phyloP scores from a whole-genome alignment of 2,888 invertebrate species.

The Ceraclea dissimilis region DNA sequence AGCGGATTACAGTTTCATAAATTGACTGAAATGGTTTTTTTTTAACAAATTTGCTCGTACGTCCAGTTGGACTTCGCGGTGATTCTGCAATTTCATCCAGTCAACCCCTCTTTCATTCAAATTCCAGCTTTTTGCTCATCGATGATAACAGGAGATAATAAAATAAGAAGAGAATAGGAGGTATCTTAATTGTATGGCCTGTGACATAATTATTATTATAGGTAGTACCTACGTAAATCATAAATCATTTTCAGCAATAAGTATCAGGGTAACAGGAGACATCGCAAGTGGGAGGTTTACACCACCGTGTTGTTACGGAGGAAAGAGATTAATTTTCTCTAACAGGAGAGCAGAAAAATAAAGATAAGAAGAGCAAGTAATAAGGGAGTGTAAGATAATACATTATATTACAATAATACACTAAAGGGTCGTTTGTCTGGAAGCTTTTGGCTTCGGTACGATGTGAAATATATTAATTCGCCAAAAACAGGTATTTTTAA shows the following conservation, averaged over 20 bases:
- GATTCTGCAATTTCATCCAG: too few relatives aligned
- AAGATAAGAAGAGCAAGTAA: constrained; percentile 19
- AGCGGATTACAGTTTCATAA: neutral
- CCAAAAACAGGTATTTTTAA: too few relatives aligned
- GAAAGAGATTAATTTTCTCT: constrained; percentile 20
- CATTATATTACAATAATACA: neutral
- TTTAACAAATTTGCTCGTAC: too few relatives aligned
- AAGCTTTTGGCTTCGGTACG: too few relatives aligned
- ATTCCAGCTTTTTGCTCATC: too few relatives aligned
- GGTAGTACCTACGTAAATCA: constrained; percentile 16
- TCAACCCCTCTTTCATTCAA: too few relatives aligned
- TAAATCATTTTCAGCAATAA: constrained; percentile 23
- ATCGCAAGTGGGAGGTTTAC: too few relatives aligned
- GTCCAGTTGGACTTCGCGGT: too few relatives aligned
- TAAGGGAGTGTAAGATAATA: neutral
- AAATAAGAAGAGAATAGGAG: neutral
- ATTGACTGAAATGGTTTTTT: too few relatives aligned
- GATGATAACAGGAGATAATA: neutral
- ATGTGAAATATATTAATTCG: too few relatives aligned
- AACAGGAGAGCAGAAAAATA: constrained; percentile 20
- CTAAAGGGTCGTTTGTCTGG: constrained; percentile 2
- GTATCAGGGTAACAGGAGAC: constrained; percentile 25
- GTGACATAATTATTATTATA: neutral
- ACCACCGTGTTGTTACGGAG: constrained; percentile 2
- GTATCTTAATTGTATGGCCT: neutral